Conservation (phyloP, 2,113 vertebrate species). For the Taxidea taxus region DNA sequence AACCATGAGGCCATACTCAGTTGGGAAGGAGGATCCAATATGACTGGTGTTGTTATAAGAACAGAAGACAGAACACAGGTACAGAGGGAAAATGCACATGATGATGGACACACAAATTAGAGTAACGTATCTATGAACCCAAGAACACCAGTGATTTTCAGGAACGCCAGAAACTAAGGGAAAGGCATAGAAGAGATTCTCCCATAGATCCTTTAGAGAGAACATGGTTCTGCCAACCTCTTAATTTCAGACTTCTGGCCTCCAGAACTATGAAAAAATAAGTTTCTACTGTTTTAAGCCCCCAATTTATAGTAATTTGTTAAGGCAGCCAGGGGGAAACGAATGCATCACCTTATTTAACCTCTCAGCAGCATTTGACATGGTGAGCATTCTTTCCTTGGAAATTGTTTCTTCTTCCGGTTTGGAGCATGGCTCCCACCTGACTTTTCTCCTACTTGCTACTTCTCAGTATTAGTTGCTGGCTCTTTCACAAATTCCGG, state of each 20-base stretch:
- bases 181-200: background rate
- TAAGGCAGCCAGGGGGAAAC: background rate
- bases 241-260: background rate
- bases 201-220: background rate
- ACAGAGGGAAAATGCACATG: background rate
- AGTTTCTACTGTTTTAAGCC: background rate
- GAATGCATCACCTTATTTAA: background rate
- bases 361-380: background rate
- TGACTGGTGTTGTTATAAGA: background rate
- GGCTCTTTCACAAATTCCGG: background rate
- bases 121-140: background rate
- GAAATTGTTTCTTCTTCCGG: background rate
- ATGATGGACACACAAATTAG: background rate
- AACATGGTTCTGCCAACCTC: background rate
- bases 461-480: background rate
- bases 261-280: background rate
- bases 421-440: background rate
- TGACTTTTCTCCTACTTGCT: background rate
- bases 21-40: background rate
- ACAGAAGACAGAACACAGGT: background rate
- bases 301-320: background rate
- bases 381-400: background rate
- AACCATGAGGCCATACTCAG: background rate
- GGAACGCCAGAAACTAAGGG: background rate
- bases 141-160: background rate